Conservation (phyloP, 2,797 vertebrate species). For the Ctenosaura bakeri region DNA sequence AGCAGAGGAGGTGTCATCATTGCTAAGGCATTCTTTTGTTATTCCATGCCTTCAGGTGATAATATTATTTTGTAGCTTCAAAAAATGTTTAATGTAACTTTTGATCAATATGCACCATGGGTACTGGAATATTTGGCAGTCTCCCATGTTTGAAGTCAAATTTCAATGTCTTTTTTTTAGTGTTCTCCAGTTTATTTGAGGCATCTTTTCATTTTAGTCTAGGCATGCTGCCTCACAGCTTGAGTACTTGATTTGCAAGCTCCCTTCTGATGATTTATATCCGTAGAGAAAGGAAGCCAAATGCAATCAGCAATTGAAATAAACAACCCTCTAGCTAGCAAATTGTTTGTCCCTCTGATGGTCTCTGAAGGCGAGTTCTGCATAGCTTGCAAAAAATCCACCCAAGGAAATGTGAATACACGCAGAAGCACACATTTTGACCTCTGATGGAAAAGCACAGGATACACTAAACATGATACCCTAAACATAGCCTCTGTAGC, state of each 20-base stretch:
- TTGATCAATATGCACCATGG: constrained; percentile 25
- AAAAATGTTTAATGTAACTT: constrained; percentile 36
- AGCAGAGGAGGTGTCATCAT: neutral
- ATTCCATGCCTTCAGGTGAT: neutral
- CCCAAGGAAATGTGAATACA: neutral
- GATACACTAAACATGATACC: neutral
- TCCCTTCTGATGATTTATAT: constrained; percentile 35
- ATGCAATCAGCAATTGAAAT: constrained; percentile 47
- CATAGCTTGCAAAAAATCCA: constrained; percentile 35
- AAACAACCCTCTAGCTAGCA: constrained; percentile 26
- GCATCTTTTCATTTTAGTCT: constrained; percentile 38
- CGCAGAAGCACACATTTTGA: neutral
- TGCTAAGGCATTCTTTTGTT: neutral
- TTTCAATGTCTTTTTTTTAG: neutral
- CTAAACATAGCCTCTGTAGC: neutral
- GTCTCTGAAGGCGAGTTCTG: neutral
- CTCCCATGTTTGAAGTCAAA: constrained; percentile 1
- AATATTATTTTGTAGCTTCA: constrained; percentile 33
- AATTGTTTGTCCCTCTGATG: constrained; percentile 21
- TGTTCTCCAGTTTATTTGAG: neutral
- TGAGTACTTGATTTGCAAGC: constrained; percentile 33
- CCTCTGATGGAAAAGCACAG: neutral
- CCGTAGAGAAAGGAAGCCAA: constrained; percentile 24
- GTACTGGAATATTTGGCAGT: constrained; percentile 27
- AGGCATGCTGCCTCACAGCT: neutral